phyloP scores from a whole-genome alignment of 2,797 vertebrate genomes.

The Channa striata region DNA sequence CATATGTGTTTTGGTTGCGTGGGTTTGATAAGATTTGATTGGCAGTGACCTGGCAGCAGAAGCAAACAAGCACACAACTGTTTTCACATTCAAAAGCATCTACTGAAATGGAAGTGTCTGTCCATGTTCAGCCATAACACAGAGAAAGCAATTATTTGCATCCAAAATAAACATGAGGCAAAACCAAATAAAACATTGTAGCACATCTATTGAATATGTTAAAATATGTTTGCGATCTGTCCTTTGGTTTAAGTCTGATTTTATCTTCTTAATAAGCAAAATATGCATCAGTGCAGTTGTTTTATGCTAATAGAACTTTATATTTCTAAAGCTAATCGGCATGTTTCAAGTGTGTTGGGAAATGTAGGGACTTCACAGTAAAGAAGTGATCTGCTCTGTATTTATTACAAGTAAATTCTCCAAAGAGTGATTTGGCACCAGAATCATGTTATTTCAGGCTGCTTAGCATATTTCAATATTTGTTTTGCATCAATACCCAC shows the following conservation, averaged over 20 bases:
- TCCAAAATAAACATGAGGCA: too few relatives aligned
- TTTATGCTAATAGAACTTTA: not conserved
- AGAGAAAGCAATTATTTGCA: too few relatives aligned
- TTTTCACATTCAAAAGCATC: too few relatives aligned
- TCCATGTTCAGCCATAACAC: too few relatives aligned
- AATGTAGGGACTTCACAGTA: not conserved
- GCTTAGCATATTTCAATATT: too few relatives aligned
- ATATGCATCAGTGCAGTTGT: not conserved
- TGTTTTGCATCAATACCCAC: too few relatives aligned
- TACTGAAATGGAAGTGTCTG: too few relatives aligned
- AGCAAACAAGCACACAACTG: too few relatives aligned
- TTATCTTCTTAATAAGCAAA: not conserved
- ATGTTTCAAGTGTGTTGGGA: conserved; percentile 1
- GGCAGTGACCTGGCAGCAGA: not conserved
- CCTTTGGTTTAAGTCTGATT: conserved; percentile 4
- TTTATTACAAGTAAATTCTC: not conserved
- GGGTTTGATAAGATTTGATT: not conserved
- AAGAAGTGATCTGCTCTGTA: not conserved
- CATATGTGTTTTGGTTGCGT: not conserved
- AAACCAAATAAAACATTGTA: too few relatives aligned
- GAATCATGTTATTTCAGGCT: not conserved
- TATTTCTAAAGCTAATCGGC: not conserved
- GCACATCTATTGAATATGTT: too few relatives aligned
- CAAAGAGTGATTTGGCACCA: not conserved
- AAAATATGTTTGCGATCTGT: not conserved